A percentile compares a stretch with the other conserved stretches of the same genome.
Conservation (phyloP, 2,113 vertebrate genomes). For the Isurus oxyrinchus region DNA sequence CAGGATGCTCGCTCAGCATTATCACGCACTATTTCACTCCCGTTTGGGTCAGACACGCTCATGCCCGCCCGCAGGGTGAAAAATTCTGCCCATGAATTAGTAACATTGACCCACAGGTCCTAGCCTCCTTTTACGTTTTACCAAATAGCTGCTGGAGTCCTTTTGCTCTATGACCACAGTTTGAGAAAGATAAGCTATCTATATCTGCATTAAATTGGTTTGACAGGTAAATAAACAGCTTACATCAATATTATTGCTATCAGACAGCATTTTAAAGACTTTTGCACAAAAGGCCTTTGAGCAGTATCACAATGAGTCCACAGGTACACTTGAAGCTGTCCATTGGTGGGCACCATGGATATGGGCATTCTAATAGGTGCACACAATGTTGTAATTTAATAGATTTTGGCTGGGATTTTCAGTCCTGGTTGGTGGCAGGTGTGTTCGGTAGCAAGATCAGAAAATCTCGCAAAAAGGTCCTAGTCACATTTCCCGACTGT, state of each 20-base stretch:
- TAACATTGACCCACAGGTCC: neutral
- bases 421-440: too few species aligned
- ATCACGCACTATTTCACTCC: too few species aligned
- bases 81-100: neutral
- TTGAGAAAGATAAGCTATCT: neutral
- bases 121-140: neutral
- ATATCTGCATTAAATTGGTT: neutral
- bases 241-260: neutral
- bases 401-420: neutral
- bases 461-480: too few species aligned
- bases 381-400: neutral
- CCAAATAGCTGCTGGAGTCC: neutral
- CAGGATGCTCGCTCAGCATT: too few species aligned
- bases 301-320: neutral
- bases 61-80: too few species aligned
- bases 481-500: too few species aligned
- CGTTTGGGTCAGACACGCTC: too few species aligned
- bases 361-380: neutral
- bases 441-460: too few species aligned
- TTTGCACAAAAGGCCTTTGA: neutral
- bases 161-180: neutral
- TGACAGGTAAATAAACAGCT: neutral
- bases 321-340: neutral
- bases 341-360: neutral
- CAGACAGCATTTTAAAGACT: neutral